Percentiles rank a stretch among this genome's conserved stretches.
Conservation (phyloP, 2,888 invertebrate genomes). For the Pammene aurita region DNA sequence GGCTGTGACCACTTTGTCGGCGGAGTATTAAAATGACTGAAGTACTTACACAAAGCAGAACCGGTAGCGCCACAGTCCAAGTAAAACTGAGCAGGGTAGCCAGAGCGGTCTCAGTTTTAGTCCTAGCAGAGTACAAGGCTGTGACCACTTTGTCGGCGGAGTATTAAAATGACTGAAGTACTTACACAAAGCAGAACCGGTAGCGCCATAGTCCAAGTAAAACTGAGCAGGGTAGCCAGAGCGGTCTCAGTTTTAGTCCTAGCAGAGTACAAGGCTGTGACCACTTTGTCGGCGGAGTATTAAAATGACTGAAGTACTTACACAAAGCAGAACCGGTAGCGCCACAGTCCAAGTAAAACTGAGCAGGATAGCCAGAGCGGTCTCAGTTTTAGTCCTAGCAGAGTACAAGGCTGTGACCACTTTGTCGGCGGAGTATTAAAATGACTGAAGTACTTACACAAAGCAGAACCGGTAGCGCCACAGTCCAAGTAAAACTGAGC, state of each 20-base stretch:
- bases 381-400: conserved; percentile 61
- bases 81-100: conserved; percentile 90
- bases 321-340: conserved; percentile 91
- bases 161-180: too few species aligned
- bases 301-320: too few species aligned
- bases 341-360: conserved; percentile 95
- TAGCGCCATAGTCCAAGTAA: conserved; percentile 94
- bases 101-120: conserved; percentile 70
- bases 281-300: conserved; percentile 88
- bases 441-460: too few species aligned
- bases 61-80: conserved; percentile 94
- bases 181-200: conserved; percentile 93
- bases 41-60: too few species aligned
- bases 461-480: conserved; percentile 91
- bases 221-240: conserved; percentile 88
- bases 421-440: conserved; percentile 90
- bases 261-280: conserved; percentile 76
- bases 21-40: too few species aligned
- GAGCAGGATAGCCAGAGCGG: conserved; percentile 86
- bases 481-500: conserved; percentile 94
- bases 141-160: conserved; percentile 87
- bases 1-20: conserved; percentile 85
- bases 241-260: conserved; percentile 66
- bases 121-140: conserved; percentile 72
- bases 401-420: conserved; percentile 78